A percentile compares a stretch with the other conserved stretches of the same genome.
phyloP scores from a whole-genome alignment of 2,888 invertebrate genomes.

The Acrocera orbiculus region DNA sequence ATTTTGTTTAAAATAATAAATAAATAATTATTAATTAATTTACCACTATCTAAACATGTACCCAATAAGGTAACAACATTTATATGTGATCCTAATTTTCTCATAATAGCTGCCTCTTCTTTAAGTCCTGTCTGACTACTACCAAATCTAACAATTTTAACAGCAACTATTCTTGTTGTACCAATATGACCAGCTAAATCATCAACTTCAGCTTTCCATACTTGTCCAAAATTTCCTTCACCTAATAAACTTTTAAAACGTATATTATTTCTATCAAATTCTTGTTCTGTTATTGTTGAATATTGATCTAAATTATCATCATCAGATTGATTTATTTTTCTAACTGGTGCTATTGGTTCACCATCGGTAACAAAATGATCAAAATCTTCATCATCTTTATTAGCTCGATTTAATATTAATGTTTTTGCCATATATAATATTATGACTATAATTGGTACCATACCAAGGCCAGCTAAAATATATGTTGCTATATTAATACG shows the following conservation, averaged over 20 bases:
- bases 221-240: constrained; percentile 75
- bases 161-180: constrained; percentile 63
- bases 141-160: constrained; percentile 64
- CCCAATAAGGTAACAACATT: constrained; percentile 68
- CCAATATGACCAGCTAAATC: constrained; percentile 60
- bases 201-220: constrained; percentile 74
- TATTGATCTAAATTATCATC: constrained; percentile 20
- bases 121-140: constrained; percentile 57
- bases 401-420: constrained; percentile 33
- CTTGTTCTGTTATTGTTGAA: constrained; percentile 32
- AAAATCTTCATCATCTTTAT: constrained; percentile 36
- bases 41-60: constrained; percentile 69
- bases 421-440: constrained; percentile 38
- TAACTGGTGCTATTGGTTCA: constrained; percentile 30
- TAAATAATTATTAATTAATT: constrained; percentile 7
- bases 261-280: constrained; percentile 61
- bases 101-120: constrained; percentile 70
- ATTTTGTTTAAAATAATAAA: constrained; percentile 1
- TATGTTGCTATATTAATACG: constrained; percentile 43
- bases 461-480: constrained; percentile 41
- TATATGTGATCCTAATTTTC: constrained; percentile 62
- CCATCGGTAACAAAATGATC: constrained; percentile 44
- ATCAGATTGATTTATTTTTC: constrained; percentile 21
- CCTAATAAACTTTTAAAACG: constrained; percentile 61
- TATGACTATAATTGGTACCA: constrained; percentile 40